These are phyloP conservation scores for Antitype chi DNA, from an alignment of 2,888 invertebrate genomes.

Conservation along the genomic window DNA sequence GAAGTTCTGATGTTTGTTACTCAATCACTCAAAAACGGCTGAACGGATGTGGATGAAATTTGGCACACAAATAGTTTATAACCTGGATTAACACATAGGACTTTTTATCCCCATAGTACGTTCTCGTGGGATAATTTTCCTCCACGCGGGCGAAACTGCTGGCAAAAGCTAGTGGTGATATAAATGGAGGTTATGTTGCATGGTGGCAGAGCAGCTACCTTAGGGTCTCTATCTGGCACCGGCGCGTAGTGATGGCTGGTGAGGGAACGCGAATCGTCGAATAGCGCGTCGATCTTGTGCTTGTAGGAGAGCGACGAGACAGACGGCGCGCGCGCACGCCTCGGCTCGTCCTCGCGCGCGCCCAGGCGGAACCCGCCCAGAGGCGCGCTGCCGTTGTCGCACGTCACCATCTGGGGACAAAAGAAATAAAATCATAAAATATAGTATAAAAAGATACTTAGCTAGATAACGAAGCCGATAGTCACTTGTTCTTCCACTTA, in stretches of 20 bases:
- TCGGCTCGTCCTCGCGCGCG: slow-evolving; percentile 83
- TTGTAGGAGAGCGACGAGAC: slow-evolving; percentile 93
- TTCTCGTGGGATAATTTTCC: too few species aligned
- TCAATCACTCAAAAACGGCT: too few species aligned
- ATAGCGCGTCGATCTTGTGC: slow-evolving; percentile 96
- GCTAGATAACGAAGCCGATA: too few species aligned
- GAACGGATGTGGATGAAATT: too few species aligned
- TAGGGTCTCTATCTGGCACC: slow-evolving; percentile 79
- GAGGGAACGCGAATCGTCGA: slow-evolving; percentile 93
- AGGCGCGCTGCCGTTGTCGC: slow-evolving; percentile 83
- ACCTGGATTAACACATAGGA: too few species aligned
- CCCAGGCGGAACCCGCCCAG: slow-evolving; percentile 86
- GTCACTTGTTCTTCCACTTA: too few species aligned
- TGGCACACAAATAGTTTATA: too few species aligned
- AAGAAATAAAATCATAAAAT: background rate
- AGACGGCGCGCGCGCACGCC: slow-evolving; percentile 84
- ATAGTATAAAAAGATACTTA: too few species aligned
- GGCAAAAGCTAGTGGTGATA: background rate
- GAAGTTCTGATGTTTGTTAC: too few species aligned
- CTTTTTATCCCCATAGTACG: too few species aligned
- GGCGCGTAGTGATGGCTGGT: slow-evolving; percentile 84
- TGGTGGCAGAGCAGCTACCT: slow-evolving; percentile 70
- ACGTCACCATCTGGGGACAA: slow-evolving; percentile 86
- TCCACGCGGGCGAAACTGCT: too few species aligned
- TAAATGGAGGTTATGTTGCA: background rate